These are phyloP conservation scores for Anolis carolinensis DNA, from an alignment of 2,113 vertebrate genomes.

Conservation along the genomic window DNA sequence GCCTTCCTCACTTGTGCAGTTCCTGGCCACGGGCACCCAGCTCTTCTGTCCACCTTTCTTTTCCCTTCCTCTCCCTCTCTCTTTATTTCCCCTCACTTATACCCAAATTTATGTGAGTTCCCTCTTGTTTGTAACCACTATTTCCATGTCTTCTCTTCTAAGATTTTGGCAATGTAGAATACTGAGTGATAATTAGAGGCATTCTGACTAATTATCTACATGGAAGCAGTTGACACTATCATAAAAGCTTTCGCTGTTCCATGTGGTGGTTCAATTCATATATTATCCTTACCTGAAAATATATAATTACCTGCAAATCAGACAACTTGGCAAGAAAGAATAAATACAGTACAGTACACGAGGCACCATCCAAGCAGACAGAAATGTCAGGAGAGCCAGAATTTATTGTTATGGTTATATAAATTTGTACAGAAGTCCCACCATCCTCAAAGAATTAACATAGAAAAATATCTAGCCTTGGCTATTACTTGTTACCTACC, in stretches of 20 bases:
- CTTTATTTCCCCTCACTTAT: not conserved
- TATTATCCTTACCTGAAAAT: not conserved
- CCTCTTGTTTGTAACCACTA: not conserved
- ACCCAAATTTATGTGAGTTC: not conserved
- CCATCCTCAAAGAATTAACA: not conserved
- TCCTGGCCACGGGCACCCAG: not conserved
- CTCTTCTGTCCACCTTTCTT: too few relatives aligned
- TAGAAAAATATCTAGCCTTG: not conserved
- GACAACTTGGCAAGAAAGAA: not conserved
- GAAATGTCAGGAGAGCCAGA: not conserved
- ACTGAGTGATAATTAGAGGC: not conserved
- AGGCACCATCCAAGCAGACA: not conserved
- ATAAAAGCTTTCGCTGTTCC: not conserved
- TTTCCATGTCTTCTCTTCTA: not conserved
- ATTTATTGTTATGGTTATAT: not conserved
- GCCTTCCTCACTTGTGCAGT: not conserved
- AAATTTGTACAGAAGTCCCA: not conserved
- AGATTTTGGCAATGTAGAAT: not conserved
- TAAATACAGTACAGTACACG: not conserved
- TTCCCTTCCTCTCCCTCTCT: not conserved
- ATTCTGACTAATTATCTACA: not conserved
- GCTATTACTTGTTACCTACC: slow-evolving; percentile 71
- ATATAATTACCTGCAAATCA: not conserved
- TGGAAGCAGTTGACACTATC: not conserved
- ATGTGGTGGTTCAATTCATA: not conserved